Percentiles rank a stretch among this genome's conserved stretches.
phyloP scores from a whole-genome alignment of 2,888 invertebrate species.

The Leptarthrus brevirostris region DNA sequence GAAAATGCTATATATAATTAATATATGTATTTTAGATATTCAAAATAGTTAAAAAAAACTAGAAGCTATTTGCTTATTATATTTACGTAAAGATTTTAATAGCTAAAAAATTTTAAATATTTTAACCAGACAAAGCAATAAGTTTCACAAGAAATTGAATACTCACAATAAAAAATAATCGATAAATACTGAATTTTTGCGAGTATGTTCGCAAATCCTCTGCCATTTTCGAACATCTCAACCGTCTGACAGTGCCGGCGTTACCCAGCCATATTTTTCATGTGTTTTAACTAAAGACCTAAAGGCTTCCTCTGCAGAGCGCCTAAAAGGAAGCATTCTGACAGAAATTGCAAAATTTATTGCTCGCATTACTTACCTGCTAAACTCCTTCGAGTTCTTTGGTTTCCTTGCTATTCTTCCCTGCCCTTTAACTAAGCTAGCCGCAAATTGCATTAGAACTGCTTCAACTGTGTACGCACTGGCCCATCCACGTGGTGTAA shows the following conservation, averaged over 20 bases:
- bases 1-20: too few species aligned
- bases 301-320: conserved; percentile 89
- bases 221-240: conserved; percentile 66
- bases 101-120: too few species aligned
- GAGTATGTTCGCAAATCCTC: neutral
- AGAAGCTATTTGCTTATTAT: too few species aligned
- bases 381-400: conserved; percentile 83
- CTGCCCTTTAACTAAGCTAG: conserved; percentile 88
- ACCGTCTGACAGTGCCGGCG: conserved; percentile 86
- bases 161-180: conserved; percentile 50
- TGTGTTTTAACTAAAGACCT: conserved; percentile 88
- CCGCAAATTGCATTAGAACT: conserved; percentile 89
- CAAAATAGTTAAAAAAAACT: too few species aligned
- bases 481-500: conserved; percentile 89
- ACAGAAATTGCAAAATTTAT: neutral
- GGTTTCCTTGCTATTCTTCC: conserved; percentile 83
- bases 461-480: conserved; percentile 89
- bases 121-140: too few species aligned
- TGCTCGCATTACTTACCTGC: conserved; percentile 62
- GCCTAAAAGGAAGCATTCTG: conserved; percentile 62
- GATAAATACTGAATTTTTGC: conserved; percentile 45
- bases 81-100: too few species aligned
- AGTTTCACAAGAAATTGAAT: too few species aligned
- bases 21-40: too few species aligned
- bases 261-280: conserved; percentile 93